phyloP scores from a whole-genome alignment of 1,140 invertebrate species.

The Drepana arcuata region DNA sequence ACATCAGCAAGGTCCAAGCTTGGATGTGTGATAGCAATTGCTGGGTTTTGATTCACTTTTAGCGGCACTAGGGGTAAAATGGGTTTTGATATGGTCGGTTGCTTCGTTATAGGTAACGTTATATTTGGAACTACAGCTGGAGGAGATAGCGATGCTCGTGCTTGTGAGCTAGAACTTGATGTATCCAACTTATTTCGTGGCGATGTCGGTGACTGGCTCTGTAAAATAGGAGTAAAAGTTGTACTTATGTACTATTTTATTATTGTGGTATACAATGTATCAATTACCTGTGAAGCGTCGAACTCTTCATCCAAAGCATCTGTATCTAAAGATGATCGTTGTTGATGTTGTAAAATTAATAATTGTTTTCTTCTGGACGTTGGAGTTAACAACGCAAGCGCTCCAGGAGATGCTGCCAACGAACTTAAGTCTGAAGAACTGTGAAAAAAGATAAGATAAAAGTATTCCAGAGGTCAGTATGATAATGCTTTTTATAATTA shows the following conservation, averaged over 20 bases:
- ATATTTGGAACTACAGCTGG: slow-evolving; percentile 58
- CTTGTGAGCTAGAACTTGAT: slow-evolving; percentile 44
- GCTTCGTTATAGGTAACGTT: slow-evolving; percentile 61
- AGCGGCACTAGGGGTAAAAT: slow-evolving; percentile 36
- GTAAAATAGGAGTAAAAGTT: slow-evolving; percentile 27
- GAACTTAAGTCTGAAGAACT: slow-evolving; percentile 76
- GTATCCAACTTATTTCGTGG: slow-evolving; percentile 67
- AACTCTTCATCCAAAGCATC: slow-evolving; percentile 84
- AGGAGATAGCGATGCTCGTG: slow-evolving; percentile 47
- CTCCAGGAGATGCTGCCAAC: slow-evolving; percentile 69
- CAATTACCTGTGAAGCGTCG: slow-evolving; percentile 70
- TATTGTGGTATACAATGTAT: slow-evolving; percentile 3
- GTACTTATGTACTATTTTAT: too few species aligned
- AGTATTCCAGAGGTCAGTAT: too few species aligned
- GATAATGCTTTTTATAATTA: neutral
- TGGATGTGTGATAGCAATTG: slow-evolving; percentile 67
- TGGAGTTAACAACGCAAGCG: slow-evolving; percentile 78
- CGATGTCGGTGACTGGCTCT: slow-evolving; percentile 67
- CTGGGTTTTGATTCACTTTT: slow-evolving; percentile 59
- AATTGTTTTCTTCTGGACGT: slow-evolving; percentile 83
- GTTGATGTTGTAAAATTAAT: slow-evolving; percentile 84
- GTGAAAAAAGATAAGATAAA: slow-evolving; percentile 25
- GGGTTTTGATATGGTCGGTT: slow-evolving; percentile 56
- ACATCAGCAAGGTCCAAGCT: slow-evolving; percentile 62
- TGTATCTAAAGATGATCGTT: slow-evolving; percentile 87